These are phyloP conservation scores for Rhincodon typus DNA, from an alignment of 2,797 vertebrate species.

Conservation along the genomic window DNA sequence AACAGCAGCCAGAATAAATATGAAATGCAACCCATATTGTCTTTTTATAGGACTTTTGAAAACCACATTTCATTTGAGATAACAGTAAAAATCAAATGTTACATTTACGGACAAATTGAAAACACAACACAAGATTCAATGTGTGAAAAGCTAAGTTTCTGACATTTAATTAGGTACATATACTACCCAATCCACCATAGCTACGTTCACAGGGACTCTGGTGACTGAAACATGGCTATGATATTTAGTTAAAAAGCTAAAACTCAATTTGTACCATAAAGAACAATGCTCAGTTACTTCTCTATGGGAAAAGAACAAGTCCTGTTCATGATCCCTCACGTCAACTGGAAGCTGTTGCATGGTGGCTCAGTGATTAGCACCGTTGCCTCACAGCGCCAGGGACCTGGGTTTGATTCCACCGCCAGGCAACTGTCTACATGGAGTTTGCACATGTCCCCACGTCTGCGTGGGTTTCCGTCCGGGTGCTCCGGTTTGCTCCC, in stretches of 20 bases:
- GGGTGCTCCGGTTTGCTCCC: too few relatives aligned
- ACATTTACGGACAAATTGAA: background rate
- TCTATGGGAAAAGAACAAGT: background rate
- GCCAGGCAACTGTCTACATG: too few relatives aligned
- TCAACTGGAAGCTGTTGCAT: background rate
- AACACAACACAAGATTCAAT: background rate
- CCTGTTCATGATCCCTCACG: background rate
- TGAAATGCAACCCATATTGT: background rate
- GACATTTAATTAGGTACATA: background rate
- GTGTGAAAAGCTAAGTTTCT: background rate
- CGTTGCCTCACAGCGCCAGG: too few relatives aligned
- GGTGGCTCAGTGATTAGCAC: background rate
- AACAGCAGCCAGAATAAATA: background rate
- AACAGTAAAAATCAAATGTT: background rate
- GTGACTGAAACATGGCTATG: background rate
- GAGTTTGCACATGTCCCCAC: too few relatives aligned
- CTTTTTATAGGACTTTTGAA: background rate
- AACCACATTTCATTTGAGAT: background rate
- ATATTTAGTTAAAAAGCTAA: background rate
- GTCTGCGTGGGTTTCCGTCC: too few relatives aligned
- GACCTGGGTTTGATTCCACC: too few relatives aligned
- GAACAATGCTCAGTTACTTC: background rate
- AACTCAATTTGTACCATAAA: background rate
- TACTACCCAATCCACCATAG: background rate
- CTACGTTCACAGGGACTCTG: background rate